These are phyloP conservation scores for Bergia sp. DNA, from an alignment of 92 coral and sea anemone genomes.

Conservation along the genomic window DNA sequence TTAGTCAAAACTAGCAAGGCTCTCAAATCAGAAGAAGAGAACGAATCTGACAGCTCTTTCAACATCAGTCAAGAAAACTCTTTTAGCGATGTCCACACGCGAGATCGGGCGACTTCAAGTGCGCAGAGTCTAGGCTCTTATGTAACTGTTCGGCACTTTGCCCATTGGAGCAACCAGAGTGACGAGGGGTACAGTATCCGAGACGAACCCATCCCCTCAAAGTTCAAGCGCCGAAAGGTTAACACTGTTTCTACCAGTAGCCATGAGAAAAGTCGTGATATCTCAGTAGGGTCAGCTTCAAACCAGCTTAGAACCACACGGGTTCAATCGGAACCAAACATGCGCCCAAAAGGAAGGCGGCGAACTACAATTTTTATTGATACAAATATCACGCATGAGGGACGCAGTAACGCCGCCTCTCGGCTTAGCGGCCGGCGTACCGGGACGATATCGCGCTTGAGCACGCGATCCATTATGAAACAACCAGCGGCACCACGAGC, in stretches of 20 bases:
- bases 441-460: conserved; percentile 25
- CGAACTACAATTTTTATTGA: conserved; percentile 29
- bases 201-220: conserved; percentile 29
- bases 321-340: conserved; percentile 37
- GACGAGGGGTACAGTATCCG: conserved; percentile 29
- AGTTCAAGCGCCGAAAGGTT: neutral
- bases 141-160: conserved; percentile 25
- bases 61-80: conserved; percentile 10
- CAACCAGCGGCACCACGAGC: conserved; percentile 1
- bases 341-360: conserved; percentile 11
- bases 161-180: conserved; percentile 12
- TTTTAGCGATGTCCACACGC: neutral
- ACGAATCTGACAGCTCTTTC: conserved; percentile 25
- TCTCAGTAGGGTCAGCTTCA: neutral
- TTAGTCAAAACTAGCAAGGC: neutral
- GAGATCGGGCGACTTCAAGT: conserved; percentile 5
- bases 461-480: conserved; percentile 38
- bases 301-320: conserved; percentile 14
- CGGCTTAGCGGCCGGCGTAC: conserved; percentile 18
- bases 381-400: conserved; percentile 7
- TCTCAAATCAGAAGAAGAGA: neutral
- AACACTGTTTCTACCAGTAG: neutral
- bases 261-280: neutral
- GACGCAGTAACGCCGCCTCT: conserved; percentile 19
- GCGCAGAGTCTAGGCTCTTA: conserved; percentile 30